Conservation (phyloP, 2,888 invertebrate genomes). For the Cyclophora punctaria region DNA sequence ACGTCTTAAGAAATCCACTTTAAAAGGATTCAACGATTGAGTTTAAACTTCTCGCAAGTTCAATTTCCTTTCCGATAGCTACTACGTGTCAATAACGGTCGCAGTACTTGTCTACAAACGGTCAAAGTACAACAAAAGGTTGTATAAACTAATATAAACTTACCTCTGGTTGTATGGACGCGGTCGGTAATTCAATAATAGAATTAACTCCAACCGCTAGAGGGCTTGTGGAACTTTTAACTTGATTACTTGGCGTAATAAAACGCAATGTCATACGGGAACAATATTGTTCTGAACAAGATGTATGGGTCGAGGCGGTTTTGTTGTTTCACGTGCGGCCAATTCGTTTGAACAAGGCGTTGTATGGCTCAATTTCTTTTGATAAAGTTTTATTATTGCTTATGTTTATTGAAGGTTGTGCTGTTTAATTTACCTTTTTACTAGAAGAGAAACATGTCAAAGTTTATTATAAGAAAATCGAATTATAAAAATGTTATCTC, state of each 20-base stretch:
- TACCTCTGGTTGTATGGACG: constrained; percentile 8
- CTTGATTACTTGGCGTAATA: constrained; percentile 12
- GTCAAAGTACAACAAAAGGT: constrained; percentile 17
- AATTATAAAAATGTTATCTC: too few relatives aligned
- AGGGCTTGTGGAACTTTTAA: constrained; percentile 17
- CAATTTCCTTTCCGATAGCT: not conserved
- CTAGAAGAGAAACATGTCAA: too few relatives aligned
- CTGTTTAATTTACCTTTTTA: too few relatives aligned
- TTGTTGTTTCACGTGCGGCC: not conserved
- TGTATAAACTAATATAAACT: constrained; percentile 14
- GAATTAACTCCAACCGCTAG: constrained; percentile 7
- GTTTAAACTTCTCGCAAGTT: not conserved
- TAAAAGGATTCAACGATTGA: not conserved
- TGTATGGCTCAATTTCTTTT: too few relatives aligned
- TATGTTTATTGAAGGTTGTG: too few relatives aligned
- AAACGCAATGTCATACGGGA: constrained; percentile 4
- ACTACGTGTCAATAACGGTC: not conserved
- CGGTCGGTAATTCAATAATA: constrained; percentile 15
- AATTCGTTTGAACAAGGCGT: too few relatives aligned
- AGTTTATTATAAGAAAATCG: too few relatives aligned
- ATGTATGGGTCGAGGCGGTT: not conserved
- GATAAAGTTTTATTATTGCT: too few relatives aligned
- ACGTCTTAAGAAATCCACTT: not conserved
- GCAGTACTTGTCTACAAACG: constrained; percentile 1
- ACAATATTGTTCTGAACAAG: constrained; percentile 5